Base-by-base conservation (phyloP, 2,888 invertebrate genomes). In the Sesamia inferens region DNA sequence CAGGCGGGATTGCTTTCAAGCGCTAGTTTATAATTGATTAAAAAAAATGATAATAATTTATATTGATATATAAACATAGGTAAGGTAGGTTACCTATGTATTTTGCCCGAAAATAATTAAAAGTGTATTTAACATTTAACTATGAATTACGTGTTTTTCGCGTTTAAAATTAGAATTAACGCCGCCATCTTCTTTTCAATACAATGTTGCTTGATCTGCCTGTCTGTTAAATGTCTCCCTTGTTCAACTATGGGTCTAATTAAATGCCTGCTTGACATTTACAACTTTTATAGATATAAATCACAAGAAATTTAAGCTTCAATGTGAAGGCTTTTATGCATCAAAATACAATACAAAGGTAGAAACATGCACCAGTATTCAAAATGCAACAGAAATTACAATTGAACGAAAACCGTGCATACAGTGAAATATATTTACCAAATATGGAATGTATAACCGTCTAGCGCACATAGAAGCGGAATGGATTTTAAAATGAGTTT, bases 401-500 rank as follows among this genome's bases (percentile, higher is more conserved):
- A 58, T 65, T 31, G 57, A 48, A 62, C 7, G 13, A 61, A 57
- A 77, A 68, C 42, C 31, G 24, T 58, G 66, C 51, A 74, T 48
- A 39, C 42, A 76, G 57, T 57, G 39, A 75, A 73, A 74, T 67
- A 71, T 72, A 73, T 78, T 78, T 78, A 78, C 63, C 73, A 65
- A 67, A 72, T 68, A 73, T 31, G 63, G 19, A 73, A 79, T 59
- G 67, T 64, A 59, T 42, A 63, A 58, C 63, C 55, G 62, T 63
- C 67, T 77, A 79, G 63, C 22, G 85, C 79, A 86, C 85, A 87
- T 82, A 82, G 84, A 84, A 87, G 85, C 84, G 87, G 82, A 90
- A 90, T 90, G 88, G 86, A 88, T 90, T 90, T 88, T 87, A 85
- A 89, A 90, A 89, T 88, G 89, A 88, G 86, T 85, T 89, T 85